These are phyloP conservation scores for Drosophila picticornis DNA, from an alignment of 2,888 invertebrate species.

Conservation along the genomic window DNA sequence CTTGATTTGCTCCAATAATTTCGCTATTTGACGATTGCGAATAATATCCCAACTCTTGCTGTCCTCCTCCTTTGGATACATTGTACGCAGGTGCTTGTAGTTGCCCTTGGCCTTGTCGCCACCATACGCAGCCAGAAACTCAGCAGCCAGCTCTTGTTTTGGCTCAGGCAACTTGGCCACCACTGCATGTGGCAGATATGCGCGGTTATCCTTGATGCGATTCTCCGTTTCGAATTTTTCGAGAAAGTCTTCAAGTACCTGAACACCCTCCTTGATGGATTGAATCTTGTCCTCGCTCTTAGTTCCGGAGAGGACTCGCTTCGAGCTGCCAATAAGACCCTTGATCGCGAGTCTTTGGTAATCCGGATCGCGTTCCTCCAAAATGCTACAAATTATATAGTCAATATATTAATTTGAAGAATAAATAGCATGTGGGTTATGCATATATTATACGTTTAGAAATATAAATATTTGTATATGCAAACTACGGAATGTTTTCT, in stretches of 20 bases:
- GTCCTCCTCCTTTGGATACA: slow-evolving; percentile 86
- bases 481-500: slow-evolving; percentile 34
- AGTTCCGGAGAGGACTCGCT: slow-evolving; percentile 90
- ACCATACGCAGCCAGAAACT: slow-evolving; percentile 89
- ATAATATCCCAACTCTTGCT: slow-evolving; percentile 91
- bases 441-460: slow-evolving; percentile 10
- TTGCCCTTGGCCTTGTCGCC: slow-evolving; percentile 87
- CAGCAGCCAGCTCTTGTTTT: slow-evolving; percentile 86
- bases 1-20: slow-evolving; percentile 87
- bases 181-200: slow-evolving; percentile 88
- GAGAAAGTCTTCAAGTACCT: slow-evolving; percentile 90
- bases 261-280: slow-evolving; percentile 90
- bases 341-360: slow-evolving; percentile 91
- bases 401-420: slow-evolving; percentile 13
- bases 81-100: slow-evolving; percentile 90
- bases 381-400: slow-evolving; percentile 83
- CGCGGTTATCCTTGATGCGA: slow-evolving; percentile 89
- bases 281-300: slow-evolving; percentile 91
- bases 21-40: slow-evolving; percentile 88
- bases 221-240: slow-evolving; percentile 90
- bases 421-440: not conserved
- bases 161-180: slow-evolving; percentile 87
- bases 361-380: slow-evolving; percentile 91
- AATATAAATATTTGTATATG: slow-evolving; percentile 28
- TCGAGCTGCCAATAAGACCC: slow-evolving; percentile 90